These are phyloP conservation scores for Tridacna gigas DNA, from an alignment of 2,888 invertebrate genomes.

Conservation along the genomic window DNA sequence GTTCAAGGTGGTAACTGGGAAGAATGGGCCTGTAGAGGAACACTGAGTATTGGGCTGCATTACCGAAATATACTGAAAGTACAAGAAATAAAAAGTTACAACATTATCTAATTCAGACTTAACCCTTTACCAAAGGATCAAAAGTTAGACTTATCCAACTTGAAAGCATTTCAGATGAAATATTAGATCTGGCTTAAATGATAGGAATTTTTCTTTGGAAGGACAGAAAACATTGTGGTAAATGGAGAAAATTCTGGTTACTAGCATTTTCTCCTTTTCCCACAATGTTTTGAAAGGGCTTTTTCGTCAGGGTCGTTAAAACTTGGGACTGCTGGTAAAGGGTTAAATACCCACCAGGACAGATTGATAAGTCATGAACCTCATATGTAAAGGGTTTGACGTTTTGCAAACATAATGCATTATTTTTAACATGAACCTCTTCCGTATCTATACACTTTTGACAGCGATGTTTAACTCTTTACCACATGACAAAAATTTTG, in stretches of 20 bases:
- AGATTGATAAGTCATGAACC: too few relatives aligned
- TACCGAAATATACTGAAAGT: slow-evolving; percentile 81
- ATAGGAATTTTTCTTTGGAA: background rate
- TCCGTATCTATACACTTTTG: too few relatives aligned
- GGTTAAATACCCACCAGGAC: background rate
- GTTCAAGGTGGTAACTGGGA: slow-evolving; percentile 80
- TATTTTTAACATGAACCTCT: too few relatives aligned
- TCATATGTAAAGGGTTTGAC: too few relatives aligned
- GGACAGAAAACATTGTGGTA: background rate
- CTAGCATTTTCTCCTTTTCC: background rate
- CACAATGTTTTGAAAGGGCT: background rate
- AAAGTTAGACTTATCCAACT: background rate
- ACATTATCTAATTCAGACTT: background rate
- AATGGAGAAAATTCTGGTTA: background rate
- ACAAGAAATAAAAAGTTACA: background rate
- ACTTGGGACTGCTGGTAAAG: too few relatives aligned
- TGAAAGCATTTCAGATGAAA: background rate
- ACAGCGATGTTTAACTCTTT: too few relatives aligned
- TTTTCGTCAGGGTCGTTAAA: background rate
- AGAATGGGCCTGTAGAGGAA: slow-evolving; percentile 81
- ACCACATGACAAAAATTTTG: too few relatives aligned
- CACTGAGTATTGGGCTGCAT: slow-evolving; percentile 81
- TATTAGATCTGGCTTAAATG: background rate
- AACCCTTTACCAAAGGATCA: background rate
- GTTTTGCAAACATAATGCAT: too few relatives aligned